Percentiles rank a stretch among this genome's conserved stretches.
phyloP scores from a whole-genome alignment of 2,113 vertebrate species.

The Tringa solitaria region DNA sequence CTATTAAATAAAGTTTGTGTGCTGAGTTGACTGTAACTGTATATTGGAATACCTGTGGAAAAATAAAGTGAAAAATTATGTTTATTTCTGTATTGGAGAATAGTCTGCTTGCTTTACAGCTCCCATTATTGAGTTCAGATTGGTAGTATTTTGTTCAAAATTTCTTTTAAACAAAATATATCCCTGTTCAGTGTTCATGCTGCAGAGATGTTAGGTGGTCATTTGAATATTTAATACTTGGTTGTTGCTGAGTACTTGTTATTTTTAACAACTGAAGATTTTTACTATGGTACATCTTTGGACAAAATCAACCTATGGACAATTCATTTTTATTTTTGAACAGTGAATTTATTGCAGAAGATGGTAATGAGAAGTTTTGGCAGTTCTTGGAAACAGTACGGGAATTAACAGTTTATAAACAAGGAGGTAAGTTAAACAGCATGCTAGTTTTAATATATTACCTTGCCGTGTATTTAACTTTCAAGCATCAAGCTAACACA shows the following conservation, averaged over 20 bases:
- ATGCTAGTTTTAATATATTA: neutral
- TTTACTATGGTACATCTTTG: neutral
- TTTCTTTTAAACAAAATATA: neutral
- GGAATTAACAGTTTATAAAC: constrained; percentile 91
- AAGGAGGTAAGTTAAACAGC: constrained; percentile 81
- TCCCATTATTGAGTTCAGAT: neutral
- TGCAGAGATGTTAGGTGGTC: neutral
- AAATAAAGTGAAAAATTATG: neutral
- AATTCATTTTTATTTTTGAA: constrained; percentile 58
- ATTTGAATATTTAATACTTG: neutral
- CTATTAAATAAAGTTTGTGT: neutral
- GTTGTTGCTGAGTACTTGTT: neutral
- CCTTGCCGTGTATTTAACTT: neutral
- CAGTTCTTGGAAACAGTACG: constrained; percentile 96
- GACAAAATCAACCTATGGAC: neutral
- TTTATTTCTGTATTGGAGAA: neutral
- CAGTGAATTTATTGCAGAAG: constrained; percentile 96
- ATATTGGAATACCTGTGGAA: neutral
- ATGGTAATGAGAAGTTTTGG: constrained; percentile 97
- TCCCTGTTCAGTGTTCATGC: neutral
- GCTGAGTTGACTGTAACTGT: neutral
- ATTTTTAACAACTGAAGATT: neutral
- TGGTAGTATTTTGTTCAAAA: neutral
- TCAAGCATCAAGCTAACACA: neutral
- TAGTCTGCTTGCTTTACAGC: neutral